These are phyloP conservation scores for Sakesphorus luctuosus DNA, from an alignment of 2,113 vertebrate species.

Conservation along the genomic window DNA sequence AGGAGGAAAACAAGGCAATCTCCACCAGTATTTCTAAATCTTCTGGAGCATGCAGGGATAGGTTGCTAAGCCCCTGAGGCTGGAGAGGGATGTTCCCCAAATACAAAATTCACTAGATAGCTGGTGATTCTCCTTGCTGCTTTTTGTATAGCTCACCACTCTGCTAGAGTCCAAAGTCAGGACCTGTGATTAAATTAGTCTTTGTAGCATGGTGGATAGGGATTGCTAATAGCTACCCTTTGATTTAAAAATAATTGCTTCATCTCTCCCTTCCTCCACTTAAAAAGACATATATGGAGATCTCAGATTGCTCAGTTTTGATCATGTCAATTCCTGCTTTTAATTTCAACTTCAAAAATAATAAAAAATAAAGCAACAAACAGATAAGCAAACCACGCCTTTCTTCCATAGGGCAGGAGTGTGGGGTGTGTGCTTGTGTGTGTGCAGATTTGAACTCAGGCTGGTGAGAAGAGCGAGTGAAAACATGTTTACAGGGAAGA, in stretches of 20 bases:
- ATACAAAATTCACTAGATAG: background rate
- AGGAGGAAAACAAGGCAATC: slow-evolving; percentile 9
- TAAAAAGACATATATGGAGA: background rate
- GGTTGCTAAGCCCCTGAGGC: background rate
- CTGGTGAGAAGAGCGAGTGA: background rate
- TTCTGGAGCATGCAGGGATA: background rate
- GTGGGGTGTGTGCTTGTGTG: background rate
- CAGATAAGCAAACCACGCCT: background rate
- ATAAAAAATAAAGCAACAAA: background rate
- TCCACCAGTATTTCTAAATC: background rate
- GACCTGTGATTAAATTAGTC: background rate
- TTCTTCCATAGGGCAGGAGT: fast-evolving
- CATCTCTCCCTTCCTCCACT: background rate
- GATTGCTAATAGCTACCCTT: background rate
- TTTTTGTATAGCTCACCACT: background rate
- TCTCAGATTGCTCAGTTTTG: background rate
- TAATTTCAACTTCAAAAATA: background rate
- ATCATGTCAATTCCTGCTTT: background rate
- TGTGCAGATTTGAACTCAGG: background rate
- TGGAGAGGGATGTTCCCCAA: background rate
- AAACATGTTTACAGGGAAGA: background rate
- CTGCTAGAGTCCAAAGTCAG: background rate
- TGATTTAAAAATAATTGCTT: background rate
- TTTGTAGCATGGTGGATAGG: background rate
- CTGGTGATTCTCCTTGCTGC: background rate